Conservation (phyloP, 2,113 vertebrate genomes). For the Miniopterus natalensis region DNA sequence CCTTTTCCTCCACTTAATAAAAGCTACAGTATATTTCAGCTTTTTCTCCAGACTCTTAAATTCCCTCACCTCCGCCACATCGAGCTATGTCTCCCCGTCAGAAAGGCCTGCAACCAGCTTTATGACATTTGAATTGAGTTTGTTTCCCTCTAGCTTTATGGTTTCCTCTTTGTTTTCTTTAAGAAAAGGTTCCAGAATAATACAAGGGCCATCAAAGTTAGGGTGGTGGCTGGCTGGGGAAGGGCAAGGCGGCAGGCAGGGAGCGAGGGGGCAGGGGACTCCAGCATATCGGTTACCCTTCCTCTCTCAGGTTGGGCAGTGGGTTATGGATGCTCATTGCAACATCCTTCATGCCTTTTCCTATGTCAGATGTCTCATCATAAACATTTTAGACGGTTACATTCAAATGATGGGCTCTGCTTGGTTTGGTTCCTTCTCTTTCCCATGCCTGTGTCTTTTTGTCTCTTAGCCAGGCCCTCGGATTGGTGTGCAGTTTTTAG, state of each 20-base stretch:
- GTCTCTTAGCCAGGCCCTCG: no score
- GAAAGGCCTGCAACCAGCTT: neutral
- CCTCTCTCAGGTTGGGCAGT: no score
- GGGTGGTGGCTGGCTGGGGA: neutral
- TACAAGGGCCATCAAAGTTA: neutral
- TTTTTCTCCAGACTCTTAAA: neutral
- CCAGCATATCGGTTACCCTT: accelerated
- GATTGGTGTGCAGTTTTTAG: neutral
- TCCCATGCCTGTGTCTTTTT: neutral
- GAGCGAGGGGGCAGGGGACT: neutral
- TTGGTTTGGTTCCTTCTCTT: neutral
- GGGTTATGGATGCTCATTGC: neutral
- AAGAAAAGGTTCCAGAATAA: neutral
- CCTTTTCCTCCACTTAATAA: neutral
- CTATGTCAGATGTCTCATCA: neutral
- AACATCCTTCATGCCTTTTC: neutral
- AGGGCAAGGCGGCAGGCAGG: neutral
- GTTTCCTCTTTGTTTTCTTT: neutral
- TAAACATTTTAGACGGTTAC: neutral
- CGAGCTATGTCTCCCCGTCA: neutral
- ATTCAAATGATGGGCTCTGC: neutral
- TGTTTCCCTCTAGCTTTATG: neutral
- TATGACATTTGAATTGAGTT: neutral
- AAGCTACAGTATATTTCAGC: neutral
- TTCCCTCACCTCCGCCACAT: no score